These are phyloP conservation scores for Benitochromis conjunctus DNA, from an alignment of 2,113 vertebrate species.

Conservation along the genomic window DNA sequence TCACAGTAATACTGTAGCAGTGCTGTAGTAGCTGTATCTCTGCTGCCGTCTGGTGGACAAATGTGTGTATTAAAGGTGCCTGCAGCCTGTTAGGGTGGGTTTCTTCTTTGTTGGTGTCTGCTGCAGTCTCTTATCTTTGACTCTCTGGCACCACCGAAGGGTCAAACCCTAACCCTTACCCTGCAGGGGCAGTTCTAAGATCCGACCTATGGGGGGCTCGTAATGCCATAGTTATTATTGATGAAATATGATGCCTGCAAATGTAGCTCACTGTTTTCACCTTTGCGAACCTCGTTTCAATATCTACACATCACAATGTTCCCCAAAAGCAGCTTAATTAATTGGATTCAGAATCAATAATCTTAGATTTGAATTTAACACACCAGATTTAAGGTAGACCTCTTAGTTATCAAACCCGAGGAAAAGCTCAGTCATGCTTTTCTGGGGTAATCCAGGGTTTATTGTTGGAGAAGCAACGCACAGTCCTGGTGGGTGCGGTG, in stretches of 20 bases:
- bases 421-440: neutral
- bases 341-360: neutral
- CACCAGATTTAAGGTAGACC: neutral
- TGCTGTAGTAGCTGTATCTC: neutral
- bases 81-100: neutral
- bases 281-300: neutral
- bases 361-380: neutral
- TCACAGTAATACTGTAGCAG: neutral
- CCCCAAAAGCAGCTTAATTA: neutral
- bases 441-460: too few species aligned
- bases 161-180: too few species aligned
- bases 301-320: neutral
- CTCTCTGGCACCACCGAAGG: neutral
- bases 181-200: neutral
- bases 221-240: neutral
- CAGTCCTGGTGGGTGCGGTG: too few species aligned
- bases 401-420: neutral
- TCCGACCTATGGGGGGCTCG: neutral
- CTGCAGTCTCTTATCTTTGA: neutral
- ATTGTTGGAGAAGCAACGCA: too few species aligned
- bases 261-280: neutral
- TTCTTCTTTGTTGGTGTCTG: neutral
- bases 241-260: neutral
- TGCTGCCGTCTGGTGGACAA: neutral
- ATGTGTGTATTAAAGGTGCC: neutral